Conservation (phyloP, 2,797 vertebrate species). For the Sardinella longiceps region DNA sequence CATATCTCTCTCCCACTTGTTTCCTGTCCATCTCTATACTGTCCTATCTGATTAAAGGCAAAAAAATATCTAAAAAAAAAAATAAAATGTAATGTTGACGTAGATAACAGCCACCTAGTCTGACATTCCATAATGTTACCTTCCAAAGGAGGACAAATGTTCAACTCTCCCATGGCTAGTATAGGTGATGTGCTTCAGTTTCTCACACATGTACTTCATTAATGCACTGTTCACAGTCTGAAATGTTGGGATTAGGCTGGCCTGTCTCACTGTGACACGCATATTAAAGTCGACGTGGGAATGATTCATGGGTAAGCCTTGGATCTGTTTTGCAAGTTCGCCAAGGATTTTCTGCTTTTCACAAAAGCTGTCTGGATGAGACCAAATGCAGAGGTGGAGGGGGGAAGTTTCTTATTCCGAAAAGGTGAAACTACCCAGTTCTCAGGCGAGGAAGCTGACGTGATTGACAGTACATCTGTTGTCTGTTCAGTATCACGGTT, state of each 20-base stretch:
- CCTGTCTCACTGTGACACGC: neutral
- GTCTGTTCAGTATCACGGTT: neutral
- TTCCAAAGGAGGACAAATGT: neutral
- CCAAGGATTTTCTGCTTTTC: neutral
- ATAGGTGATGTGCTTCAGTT: neutral
- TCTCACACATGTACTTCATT: neutral
- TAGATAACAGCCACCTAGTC: neutral
- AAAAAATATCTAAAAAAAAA: too few relatives aligned
- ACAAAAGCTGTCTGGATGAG: neutral
- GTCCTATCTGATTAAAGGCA: too few relatives aligned
- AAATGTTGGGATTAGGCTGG: neutral
- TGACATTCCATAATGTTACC: neutral
- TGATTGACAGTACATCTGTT: too few relatives aligned
- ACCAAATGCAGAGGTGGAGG: neutral
- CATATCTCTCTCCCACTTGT: too few relatives aligned
- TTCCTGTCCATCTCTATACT: too few relatives aligned
- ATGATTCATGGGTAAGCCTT: constrained; percentile 1
- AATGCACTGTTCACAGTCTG: neutral
- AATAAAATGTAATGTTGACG: neutral
- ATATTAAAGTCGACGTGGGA: neutral
- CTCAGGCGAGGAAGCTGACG: neutral
- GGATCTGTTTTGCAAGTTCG: neutral
- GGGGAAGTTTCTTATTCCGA: neutral
- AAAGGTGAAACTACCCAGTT: neutral
- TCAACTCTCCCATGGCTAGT: neutral